Evolutionary conservation across 2,888 invertebrate species (phyloP).

Genomic region (Lottia gigantea): DNA sequence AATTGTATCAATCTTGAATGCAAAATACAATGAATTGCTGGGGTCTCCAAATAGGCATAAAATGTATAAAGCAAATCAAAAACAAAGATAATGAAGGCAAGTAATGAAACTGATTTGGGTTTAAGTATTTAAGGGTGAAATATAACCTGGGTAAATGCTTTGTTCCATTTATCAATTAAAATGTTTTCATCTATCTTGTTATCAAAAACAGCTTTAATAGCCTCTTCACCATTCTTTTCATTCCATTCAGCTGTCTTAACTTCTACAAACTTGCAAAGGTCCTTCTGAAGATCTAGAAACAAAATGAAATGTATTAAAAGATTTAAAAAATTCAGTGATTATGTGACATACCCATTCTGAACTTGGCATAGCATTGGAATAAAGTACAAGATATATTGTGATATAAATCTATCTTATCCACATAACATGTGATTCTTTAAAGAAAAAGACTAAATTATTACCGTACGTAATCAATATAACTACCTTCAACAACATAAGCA

Average conservation of each 20-base stretch:
- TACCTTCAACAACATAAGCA: slow-evolving; percentile 77
- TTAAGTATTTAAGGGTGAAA: background rate
- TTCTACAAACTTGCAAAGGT: slow-evolving; percentile 76
- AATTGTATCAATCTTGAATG: background rate
- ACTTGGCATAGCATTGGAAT: too few species aligned
- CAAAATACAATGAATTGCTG: background rate
- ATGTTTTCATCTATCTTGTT: slow-evolving; percentile 79
- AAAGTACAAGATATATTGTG: too few species aligned
- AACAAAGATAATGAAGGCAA: background rate
- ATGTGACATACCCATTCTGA: too few species aligned
- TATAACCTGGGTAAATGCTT: slow-evolving; percentile 76
- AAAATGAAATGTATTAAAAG: background rate
- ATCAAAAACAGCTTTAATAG: slow-evolving; percentile 49
- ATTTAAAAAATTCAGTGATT: too few species aligned
- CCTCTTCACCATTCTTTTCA: slow-evolving; percentile 76
- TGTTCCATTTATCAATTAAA: slow-evolving; percentile 83
- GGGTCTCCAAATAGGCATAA: too few species aligned
- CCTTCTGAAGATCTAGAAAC: slow-evolving; percentile 73
- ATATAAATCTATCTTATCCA: too few species aligned
- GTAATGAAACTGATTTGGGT: too few species aligned
- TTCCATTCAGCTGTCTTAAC: slow-evolving; percentile 76
- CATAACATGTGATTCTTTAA: too few species aligned
- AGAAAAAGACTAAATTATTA: too few species aligned
- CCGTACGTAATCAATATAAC: too few species aligned
- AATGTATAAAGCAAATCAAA: background rate